These are phyloP conservation scores for Apteryx mantelli DNA, from an alignment of 2,113 vertebrate genomes.

Conservation along the genomic window DNA sequence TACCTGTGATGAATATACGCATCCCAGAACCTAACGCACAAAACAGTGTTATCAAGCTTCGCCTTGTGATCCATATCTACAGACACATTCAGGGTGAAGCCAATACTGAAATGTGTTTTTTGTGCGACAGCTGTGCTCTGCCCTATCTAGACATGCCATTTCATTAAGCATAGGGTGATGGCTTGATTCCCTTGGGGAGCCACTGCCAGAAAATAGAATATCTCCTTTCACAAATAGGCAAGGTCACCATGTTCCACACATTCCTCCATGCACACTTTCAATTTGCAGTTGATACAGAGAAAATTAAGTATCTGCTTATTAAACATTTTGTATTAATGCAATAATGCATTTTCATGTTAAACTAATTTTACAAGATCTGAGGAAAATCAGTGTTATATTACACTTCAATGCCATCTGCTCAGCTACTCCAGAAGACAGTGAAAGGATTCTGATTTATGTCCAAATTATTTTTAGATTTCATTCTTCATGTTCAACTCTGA, in stretches of 20 bases:
- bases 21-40: background rate
- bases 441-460: background rate
- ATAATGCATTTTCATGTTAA: background rate
- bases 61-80: background rate
- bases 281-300: background rate
- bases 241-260: background rate
- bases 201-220: slow-evolving; percentile 16
- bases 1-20: background rate
- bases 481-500: background rate
- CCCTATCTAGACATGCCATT: background rate
- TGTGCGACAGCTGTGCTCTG: background rate
- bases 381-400: background rate
- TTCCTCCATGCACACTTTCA: background rate
- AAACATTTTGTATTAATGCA: background rate
- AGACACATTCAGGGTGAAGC: background rate
- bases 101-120: background rate
- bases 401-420: background rate
- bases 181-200: background rate
- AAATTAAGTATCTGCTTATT: slow-evolving; percentile 17
- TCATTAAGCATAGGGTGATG: slow-evolving; percentile 33
- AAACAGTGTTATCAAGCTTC: background rate
- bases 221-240: slow-evolving; percentile 11
- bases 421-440: background rate
- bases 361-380: background rate
- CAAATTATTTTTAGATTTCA: background rate